phyloP scores from a whole-genome alignment of 2,888 invertebrate genomes.

The Andrena dorsata region DNA sequence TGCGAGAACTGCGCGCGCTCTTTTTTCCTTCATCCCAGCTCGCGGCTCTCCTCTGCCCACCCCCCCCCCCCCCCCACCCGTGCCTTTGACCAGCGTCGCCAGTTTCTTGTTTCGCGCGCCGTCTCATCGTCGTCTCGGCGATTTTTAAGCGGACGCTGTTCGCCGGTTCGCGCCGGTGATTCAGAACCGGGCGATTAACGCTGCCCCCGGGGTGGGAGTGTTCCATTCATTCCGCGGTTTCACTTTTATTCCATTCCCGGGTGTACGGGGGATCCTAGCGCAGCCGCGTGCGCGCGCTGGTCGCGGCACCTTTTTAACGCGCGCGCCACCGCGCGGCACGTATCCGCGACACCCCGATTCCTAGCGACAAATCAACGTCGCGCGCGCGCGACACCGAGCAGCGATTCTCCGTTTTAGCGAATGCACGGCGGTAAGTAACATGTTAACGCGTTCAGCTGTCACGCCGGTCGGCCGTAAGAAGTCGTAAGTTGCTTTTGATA shows the following conservation, averaged over 20 bases:
- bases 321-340: too few species aligned
- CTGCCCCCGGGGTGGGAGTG: conserved; percentile 17
- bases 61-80: not conserved
- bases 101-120: conserved; percentile 40
- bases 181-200: conserved; percentile 47
- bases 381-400: too few species aligned
- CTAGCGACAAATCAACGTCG: too few species aligned
- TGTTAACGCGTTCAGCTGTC: too few species aligned
- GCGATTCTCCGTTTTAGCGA: too few species aligned
- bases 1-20: conserved; percentile 49
- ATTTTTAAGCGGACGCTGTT: conserved; percentile 45
- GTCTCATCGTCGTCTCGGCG: conserved; percentile 52
- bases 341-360: too few species aligned
- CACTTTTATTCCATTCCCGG: conserved; percentile 43
- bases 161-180: conserved; percentile 34
- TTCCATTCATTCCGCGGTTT: conserved; percentile 47
- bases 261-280: not conserved
- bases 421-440: too few species aligned
- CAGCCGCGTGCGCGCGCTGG: not conserved
- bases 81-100: not conserved
- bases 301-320: too few species aligned
- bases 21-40: conserved; percentile 33
- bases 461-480: too few species aligned
- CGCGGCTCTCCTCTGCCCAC: not conserved
- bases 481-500: too few species aligned